Conservation (phyloP, 2,888 invertebrate species). For the Athripsodes cinereus region DNA sequence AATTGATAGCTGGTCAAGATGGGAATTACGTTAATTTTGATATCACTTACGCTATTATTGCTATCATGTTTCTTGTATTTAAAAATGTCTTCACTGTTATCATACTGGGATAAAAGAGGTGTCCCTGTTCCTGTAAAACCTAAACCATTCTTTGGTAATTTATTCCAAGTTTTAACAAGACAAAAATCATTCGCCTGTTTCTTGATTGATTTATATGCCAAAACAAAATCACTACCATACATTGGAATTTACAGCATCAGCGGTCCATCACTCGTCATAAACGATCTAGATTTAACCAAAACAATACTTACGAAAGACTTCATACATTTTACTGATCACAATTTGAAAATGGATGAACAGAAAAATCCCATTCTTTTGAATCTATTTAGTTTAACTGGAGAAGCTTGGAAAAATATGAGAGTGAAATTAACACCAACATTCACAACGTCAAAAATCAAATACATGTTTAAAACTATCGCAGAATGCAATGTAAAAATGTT, state of each 20-base stretch:
- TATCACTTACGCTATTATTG: not conserved
- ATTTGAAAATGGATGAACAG: conserved; percentile 39
- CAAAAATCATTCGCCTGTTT: not conserved
- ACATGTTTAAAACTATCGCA: conserved; percentile 47
- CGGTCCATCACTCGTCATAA: conserved; percentile 32
- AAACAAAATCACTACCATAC: conserved; percentile 26
- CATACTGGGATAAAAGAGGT: not conserved
- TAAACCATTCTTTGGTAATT: not conserved
- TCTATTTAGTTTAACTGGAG: conserved; percentile 42
- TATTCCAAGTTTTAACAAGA: not conserved
- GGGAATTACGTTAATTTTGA: not conserved
- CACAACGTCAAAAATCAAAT: conserved; percentile 53
- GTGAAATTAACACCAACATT: conserved; percentile 52
- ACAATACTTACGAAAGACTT: conserved; percentile 35
- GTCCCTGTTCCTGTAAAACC: not conserved
- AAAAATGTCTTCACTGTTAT: not conserved
- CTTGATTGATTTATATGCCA: not conserved
- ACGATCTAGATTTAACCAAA: conserved; percentile 34
- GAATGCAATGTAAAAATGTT: conserved; percentile 41
- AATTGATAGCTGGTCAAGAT: too few relatives aligned
- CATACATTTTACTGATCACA: conserved; percentile 34
- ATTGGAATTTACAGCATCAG: conserved; percentile 32
- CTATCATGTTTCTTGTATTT: not conserved
- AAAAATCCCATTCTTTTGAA: conserved; percentile 46
- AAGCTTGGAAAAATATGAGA: conserved; percentile 50